These are phyloP conservation scores for Hanleya hanleyi DNA, from an alignment of 2,888 invertebrate genomes.

Conservation along the genomic window DNA sequence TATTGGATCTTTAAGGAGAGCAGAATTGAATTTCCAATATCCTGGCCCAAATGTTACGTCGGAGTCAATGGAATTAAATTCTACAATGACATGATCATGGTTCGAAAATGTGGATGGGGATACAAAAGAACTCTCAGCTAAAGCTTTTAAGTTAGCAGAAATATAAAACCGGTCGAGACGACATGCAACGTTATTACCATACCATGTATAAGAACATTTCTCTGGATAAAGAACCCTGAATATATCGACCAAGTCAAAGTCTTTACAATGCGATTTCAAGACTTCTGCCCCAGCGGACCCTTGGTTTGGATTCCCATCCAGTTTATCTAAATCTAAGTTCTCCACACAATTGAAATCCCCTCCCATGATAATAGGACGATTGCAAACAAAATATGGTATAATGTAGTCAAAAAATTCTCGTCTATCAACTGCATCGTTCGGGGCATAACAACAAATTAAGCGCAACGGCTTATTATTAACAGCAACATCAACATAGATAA, in stretches of 20 bases:
- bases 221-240: constrained; percentile 17
- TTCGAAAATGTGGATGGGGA: constrained; percentile 4
- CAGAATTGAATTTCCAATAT: constrained; percentile 6
- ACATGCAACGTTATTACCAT: not conserved
- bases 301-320: constrained; percentile 21
- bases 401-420: constrained; percentile 19
- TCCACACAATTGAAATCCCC: constrained; percentile 34
- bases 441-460: constrained; percentile 18
- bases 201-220: not conserved
- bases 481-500: not conserved
- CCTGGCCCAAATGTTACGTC: not conserved
- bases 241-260: constrained; percentile 22
- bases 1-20: not conserved
- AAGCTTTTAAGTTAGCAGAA: not conserved
- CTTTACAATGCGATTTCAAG: constrained; percentile 18
- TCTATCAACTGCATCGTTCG: constrained; percentile 13
- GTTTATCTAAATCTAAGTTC: constrained; percentile 19
- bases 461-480: not conserved
- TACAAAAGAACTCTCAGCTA: not conserved
- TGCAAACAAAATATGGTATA: constrained; percentile 9
- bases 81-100: constrained; percentile 2
- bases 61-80: not conserved
- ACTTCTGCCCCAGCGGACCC: constrained; percentile 11
- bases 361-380: constrained; percentile 13
- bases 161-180: not conserved